Evolutionary conservation across 2,888 invertebrate genomes (phyloP), one percentile per base, ranked within the genome.

Genomic region (Drosophila niveifrons): DNA sequence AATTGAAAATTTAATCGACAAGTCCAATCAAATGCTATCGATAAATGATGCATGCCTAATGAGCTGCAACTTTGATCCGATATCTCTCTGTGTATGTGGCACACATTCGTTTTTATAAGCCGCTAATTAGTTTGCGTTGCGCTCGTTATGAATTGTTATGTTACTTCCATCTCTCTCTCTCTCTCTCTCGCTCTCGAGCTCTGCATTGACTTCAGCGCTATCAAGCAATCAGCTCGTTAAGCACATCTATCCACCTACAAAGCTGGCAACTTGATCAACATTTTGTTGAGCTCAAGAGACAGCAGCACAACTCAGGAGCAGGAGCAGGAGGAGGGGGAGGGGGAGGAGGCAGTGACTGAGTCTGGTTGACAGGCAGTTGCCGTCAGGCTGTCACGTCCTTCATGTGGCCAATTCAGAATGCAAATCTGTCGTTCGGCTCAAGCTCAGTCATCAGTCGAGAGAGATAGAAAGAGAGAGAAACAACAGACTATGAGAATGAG

Each of bases 351-450:
- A n/a, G 34, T 1, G 34, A 36, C 34, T n/a, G n/a, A 58, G 50
- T 23, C 8, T n/a, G 28, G 34, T n/a, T 15, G 44, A 36, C 17
- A 48, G 53, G 6, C 29, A 11, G 29, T 44, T 59, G 73, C 44
- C 55, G 57, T 13, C 29, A 56, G 62, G 44, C 52, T 78, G 61
- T 69, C 75, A 65, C 78, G 66, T 76, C 69, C 74, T 74, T 77
- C 69, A 70, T 72, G 57, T 36, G 71, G 66, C 87, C 85, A 89
- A 89, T 86, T 85, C 88, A 89, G 86, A 85, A 89, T 86, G 85
- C 78, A 86, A 86, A 86, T 86, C 82, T 78, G 75, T 67, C 66
- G 68, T 67, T 57, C 44, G 55, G 52, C 44, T 51, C 53, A 47
- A 57, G 59, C 64, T 68, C 56, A 55, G 55, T 66, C 77, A 73